Conservation (phyloP, 1,140 invertebrate species). For the Drosophila setifemur region DNA sequence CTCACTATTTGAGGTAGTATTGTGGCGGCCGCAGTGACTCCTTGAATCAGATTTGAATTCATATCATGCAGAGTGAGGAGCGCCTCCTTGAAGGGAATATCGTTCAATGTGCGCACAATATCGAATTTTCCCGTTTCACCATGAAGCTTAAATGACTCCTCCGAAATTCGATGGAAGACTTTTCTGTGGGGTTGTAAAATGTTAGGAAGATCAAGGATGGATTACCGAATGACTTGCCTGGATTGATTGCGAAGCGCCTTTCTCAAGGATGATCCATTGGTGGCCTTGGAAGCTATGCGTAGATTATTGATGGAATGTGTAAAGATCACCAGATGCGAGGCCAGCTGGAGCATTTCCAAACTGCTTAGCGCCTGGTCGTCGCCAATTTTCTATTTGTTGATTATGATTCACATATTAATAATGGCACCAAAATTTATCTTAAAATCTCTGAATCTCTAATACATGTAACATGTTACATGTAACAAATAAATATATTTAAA, state of each 20-base stretch:
- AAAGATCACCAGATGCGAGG: constrained; percentile 65
- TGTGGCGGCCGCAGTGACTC: constrained; percentile 24
- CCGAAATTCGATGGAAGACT: constrained; percentile 37
- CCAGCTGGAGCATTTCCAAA: constrained; percentile 59
- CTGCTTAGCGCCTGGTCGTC: constrained; percentile 55
- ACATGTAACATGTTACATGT: too few relatives aligned
- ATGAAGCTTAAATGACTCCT: constrained; percentile 51
- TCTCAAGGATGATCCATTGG: constrained; percentile 50
- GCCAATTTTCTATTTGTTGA: constrained; percentile 31
- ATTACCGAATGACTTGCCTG: constrained; percentile 7
- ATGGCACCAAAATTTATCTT: too few relatives aligned
- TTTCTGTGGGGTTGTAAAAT: constrained; percentile 18
- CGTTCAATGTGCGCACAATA: constrained; percentile 68
- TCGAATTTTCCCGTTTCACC: constrained; percentile 43
- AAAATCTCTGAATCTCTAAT: too few relatives aligned
- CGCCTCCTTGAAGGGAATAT: constrained; percentile 67
- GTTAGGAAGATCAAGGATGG: rapidly evolving
- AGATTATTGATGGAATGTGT: constrained; percentile 74
- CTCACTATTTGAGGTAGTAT: constrained; percentile 38
- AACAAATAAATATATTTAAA: too few relatives aligned
- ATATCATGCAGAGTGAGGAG: constrained; percentile 50
- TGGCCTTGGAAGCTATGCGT: constrained; percentile 55
- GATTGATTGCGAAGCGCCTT: constrained; percentile 37
- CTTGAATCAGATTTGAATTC: constrained; percentile 40
- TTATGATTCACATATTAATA: not conserved